phyloP scores from a whole-genome alignment of 30 jellyfish, hydroid and myxozoan genomes.

The Aurelia coerulea region DNA sequence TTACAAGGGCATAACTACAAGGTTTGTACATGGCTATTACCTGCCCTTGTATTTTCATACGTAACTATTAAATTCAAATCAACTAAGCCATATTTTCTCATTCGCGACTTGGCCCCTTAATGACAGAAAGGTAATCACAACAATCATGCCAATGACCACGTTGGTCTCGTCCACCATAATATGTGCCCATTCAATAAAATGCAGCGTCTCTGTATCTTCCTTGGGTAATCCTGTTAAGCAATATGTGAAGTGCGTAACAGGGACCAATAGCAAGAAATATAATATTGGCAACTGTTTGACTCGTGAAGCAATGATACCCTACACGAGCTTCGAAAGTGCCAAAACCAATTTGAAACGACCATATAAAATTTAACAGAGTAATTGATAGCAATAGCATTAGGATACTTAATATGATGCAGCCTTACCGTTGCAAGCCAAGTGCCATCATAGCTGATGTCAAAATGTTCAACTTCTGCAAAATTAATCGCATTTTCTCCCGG shows the following conservation, averaged over 20 bases:
- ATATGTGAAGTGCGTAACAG: not conserved
- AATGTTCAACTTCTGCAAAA: slow-evolving; percentile 52
- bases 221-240: slow-evolving; percentile 41
- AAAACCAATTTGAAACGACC: too few relatives aligned
- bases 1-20: too few relatives aligned
- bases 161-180: too few relatives aligned
- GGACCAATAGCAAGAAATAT: slow-evolving; percentile 27
- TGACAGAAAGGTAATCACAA: too few relatives aligned
- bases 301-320: not conserved
- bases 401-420: not conserved
- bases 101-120: too few relatives aligned
- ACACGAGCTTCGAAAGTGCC: not conserved
- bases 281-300: slow-evolving; percentile 34
- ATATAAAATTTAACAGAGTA: too few relatives aligned
- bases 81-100: too few relatives aligned
- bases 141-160: too few relatives aligned
- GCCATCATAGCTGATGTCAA: slow-evolving; percentile 80
- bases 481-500: slow-evolving; percentile 30
- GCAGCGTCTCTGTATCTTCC: not conserved
- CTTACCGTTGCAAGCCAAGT: slow-evolving; percentile 88
- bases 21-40: too few relatives aligned
- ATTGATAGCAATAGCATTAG: not conserved
- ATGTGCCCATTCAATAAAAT: too few relatives aligned
- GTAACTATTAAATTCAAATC: too few relatives aligned
- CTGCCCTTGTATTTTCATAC: too few relatives aligned